Conservation (phyloP, 2,797 vertebrate species). For the Sandelia bainsii region DNA sequence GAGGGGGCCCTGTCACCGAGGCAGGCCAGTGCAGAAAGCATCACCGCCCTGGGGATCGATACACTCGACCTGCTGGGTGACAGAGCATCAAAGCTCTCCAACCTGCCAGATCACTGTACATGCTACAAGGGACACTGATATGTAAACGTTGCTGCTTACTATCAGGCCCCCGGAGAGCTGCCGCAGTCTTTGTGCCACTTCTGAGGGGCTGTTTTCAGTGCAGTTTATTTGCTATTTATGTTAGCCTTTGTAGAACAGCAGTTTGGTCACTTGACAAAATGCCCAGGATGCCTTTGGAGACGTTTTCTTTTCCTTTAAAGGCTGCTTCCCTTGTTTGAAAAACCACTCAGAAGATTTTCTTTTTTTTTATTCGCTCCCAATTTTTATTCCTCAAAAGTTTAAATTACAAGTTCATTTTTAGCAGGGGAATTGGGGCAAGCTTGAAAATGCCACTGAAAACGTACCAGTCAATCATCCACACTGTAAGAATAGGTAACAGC, state of each 20-base stretch:
- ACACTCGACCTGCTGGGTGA: slow-evolving; percentile 80
- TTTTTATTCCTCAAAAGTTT: slow-evolving; percentile 22
- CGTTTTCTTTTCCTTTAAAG: slow-evolving; percentile 58
- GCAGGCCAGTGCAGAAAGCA: slow-evolving; percentile 78
- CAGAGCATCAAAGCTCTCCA: slow-evolving; percentile 79
- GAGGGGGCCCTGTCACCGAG: slow-evolving; percentile 78
- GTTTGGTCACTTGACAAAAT: slow-evolving; percentile 73
- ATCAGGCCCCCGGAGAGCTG: slow-evolving; percentile 49
- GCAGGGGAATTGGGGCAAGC: not conserved
- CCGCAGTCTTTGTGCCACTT: slow-evolving; percentile 74
- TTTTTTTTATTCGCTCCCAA: slow-evolving; percentile 8
- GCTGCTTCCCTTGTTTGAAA: slow-evolving; percentile 40
- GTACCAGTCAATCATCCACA: not conserved
- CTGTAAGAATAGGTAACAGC: not conserved
- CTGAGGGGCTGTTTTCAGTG: slow-evolving; percentile 66
- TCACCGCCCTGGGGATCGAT: slow-evolving; percentile 74
- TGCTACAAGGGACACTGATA: slow-evolving; percentile 66
- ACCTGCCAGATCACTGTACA: slow-evolving; percentile 81
- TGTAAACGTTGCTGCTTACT: slow-evolving; percentile 75
- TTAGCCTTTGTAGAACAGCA: slow-evolving; percentile 70
- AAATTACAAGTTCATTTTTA: slow-evolving; percentile 24
- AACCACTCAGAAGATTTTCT: not conserved
- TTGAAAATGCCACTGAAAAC: slow-evolving; percentile 12
- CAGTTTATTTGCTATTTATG: slow-evolving; percentile 78
- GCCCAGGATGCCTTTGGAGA: slow-evolving; percentile 70